Percentiles rank a stretch among this genome's conserved stretches.
Evolutionary conservation across 2,888 invertebrate species (phyloP).

Genomic region (Drosophila paucipuncta): DNA sequence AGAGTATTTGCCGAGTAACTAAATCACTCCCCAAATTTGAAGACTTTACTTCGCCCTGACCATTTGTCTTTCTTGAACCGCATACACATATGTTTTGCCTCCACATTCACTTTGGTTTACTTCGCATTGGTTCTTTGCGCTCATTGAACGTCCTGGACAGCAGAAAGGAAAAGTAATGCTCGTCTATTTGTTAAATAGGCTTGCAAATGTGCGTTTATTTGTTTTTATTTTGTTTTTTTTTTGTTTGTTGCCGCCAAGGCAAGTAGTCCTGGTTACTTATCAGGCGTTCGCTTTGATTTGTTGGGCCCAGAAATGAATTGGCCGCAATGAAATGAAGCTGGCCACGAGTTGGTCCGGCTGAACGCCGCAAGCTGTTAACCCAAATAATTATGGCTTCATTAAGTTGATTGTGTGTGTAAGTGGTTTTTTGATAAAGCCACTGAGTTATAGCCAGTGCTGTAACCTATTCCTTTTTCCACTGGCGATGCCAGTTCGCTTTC

Average conservation of each 20-base stretch:
- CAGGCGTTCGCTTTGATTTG: slow-evolving; percentile 73
- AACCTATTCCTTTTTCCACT: slow-evolving; percentile 15
- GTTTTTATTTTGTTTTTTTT: slow-evolving; percentile 5
- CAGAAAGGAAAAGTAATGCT: slow-evolving; percentile 50
- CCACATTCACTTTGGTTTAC: slow-evolving; percentile 17
- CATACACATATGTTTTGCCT: neutral
- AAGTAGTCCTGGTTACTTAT: slow-evolving; percentile 51
- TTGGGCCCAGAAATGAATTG: slow-evolving; percentile 59
- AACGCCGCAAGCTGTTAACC: slow-evolving; percentile 78
- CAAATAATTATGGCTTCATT: slow-evolving; percentile 81
- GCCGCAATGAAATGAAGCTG: slow-evolving; percentile 57
- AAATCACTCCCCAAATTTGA: slow-evolving; percentile 1
- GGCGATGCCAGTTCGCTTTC: slow-evolving; percentile 14
- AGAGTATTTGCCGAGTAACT: neutral
- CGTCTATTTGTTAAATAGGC: slow-evolving; percentile 74
- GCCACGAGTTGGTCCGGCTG: slow-evolving; percentile 24
- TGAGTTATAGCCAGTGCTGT: slow-evolving; percentile 62
- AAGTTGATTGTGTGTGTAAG: slow-evolving; percentile 79
- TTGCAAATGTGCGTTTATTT: slow-evolving; percentile 71
- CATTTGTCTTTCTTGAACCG: slow-evolving; percentile 27
- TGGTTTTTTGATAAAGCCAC: slow-evolving; percentile 79
- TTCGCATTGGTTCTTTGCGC: slow-evolving; percentile 4
- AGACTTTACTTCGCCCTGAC: slow-evolving; percentile 1
- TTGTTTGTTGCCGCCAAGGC: slow-evolving; percentile 1
- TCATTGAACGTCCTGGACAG: slow-evolving; percentile 17